Evolutionary conservation across 2,888 invertebrate genomes (phyloP).

Genomic region (Cosmorhoe ocellata): DNA sequence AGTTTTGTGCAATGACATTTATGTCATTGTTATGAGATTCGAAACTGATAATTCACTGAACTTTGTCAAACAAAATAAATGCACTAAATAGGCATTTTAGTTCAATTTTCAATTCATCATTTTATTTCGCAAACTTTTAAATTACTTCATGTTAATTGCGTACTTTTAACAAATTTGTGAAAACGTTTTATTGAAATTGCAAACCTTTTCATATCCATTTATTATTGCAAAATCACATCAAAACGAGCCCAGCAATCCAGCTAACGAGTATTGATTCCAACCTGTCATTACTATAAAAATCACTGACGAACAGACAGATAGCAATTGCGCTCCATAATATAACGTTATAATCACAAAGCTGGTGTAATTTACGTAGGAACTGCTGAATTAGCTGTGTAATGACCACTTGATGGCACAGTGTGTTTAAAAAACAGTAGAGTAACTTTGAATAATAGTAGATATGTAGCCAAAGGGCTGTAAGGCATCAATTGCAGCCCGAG

Average conservation of each 20-base stretch:
- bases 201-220: not conserved
- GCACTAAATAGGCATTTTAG: no score
- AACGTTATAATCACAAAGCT: conserved; percentile 28
- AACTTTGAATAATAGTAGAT: not conserved
- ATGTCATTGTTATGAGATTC: no score
- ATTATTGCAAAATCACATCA: conserved; percentile 14
- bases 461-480: no score
- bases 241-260: conserved; percentile 9
- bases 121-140: no score
- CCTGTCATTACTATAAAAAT: conserved; percentile 23
- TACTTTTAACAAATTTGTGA: no score
- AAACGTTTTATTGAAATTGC: not conserved
- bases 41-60: no score
- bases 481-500: no score
- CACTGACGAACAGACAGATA: conserved; percentile 19
- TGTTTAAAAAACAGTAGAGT: not conserved
- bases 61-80: no score
- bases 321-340: conserved; percentile 24
- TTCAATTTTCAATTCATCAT: no score
- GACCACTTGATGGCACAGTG: conserved; percentile 11
- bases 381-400: conserved; percentile 19
- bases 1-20: no score
- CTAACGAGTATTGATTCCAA: conserved; percentile 26
- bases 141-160: no score
- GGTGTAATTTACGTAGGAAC: conserved; percentile 22